Percentiles rank a stretch among this genome's conserved stretches.
These are phyloP conservation scores for Psilanteris sp. DNA, from an alignment of 1,140 invertebrate genomes.

Conservation along the genomic window DNA sequence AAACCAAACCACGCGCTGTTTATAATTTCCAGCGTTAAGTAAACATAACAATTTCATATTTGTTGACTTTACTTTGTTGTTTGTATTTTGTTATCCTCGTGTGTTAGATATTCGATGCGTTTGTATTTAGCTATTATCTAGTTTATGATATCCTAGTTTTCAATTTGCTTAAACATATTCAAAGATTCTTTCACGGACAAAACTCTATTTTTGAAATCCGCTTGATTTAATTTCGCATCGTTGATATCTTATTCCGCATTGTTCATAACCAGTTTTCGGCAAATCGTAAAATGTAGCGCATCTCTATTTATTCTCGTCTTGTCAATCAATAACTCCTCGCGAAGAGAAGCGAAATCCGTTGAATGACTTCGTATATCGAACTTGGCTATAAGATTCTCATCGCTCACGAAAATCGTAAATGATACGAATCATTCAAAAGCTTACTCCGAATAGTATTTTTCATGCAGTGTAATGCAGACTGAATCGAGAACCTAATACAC, in stretches of 20 bases:
- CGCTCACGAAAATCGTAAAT: constrained; percentile 37
- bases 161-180: not conserved
- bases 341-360: constrained; percentile 23
- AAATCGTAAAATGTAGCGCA: constrained; percentile 23
- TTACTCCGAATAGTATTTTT: constrained; percentile 21
- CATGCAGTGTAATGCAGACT: constrained; percentile 34
- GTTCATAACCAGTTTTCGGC: constrained; percentile 13
- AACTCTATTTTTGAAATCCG: constrained; percentile 1
- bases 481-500: constrained; percentile 13
- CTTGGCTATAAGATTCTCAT: constrained; percentile 17
- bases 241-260: constrained; percentile 1
- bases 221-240: constrained; percentile 13
- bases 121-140: too few relatives aligned
- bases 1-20: too few relatives aligned
- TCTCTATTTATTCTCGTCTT: constrained; percentile 9
- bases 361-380: constrained; percentile 24
- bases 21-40: too few relatives aligned
- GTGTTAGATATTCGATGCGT: too few relatives aligned
- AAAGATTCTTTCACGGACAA: not conserved
- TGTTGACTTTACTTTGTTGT: too few relatives aligned
- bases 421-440: constrained; percentile 47
- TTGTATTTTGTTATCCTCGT: too few relatives aligned
- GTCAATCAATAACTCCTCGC: constrained; percentile 24
- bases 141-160: constrained; percentile 11
- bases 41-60: too few relatives aligned